Evolutionary conservation across 53 echinoderm and acorn worm species (phyloP), one percentile per base, ranked within the genome.

Genomic region (Henricia sp.): DNA sequence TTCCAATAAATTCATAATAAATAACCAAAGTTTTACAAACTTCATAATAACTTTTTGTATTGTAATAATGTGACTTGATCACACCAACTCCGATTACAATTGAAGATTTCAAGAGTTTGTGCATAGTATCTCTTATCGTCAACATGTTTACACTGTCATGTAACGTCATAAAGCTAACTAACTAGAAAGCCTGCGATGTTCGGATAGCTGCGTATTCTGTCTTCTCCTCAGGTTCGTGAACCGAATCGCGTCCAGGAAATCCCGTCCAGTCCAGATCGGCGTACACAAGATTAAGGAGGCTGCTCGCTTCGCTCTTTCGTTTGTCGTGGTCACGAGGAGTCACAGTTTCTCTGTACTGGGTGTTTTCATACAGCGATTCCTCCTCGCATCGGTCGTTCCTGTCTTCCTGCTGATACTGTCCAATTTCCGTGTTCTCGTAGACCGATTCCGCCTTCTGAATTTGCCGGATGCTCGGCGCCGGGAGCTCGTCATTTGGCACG

Each of bases 221-320:
- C 59, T 58, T 77, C 3, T 77, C 77, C 16, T 77, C 77, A 16
- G 58, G 25, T 26, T 77, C 77, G 19, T 77, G 58, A 19, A 77
- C 77, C 3, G 58, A 58, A 11, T 77, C 62, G 20, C 60, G 57
- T 14, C 28, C 23, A 17, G 77, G 60, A 32, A 77, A 77, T 42
- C 65, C 69, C 9, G 84, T 65, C 87, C 87, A 91, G 78, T 91
- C 91, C 50, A 91, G 41, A 50, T 91, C 87, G 26, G 87, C 91
- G 70, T 91, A 91, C 39, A 87, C 74, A 1, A 87, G 63, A 51
- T 84, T 77, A 16, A 76, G 76, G 59, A 77, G 57, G 40, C 77
- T 77, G 39, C 77, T 58, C 13, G 60, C 60, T 41, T 77, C 77
- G 35, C 77, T 77, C 41, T 57, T 58, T 14, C 77, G 77, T 17